Evolutionary conservation across 2,888 invertebrate species (phyloP).

Genomic region (Pyrrhia umbra): DNA sequence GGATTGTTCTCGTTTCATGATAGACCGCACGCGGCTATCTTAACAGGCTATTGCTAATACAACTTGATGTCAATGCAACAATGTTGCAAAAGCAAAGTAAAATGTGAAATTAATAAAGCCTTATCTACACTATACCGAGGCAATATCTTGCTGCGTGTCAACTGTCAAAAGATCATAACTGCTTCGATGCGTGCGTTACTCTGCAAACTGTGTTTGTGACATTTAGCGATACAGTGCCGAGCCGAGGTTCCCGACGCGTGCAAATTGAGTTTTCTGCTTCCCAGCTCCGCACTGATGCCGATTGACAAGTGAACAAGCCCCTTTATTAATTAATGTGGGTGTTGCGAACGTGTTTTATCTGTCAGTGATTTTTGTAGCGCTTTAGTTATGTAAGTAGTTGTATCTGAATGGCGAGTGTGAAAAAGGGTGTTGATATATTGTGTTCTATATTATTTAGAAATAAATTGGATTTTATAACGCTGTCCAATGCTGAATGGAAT

Average conservation of each 20-base stretch:
- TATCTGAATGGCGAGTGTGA: background rate
- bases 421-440: background rate
- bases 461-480: too few species aligned
- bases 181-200: slow-evolving; percentile 51
- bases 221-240: slow-evolving; percentile 74
- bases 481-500: too few species aligned
- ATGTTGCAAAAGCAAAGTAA: background rate
- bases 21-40: background rate
- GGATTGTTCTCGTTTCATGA: background rate
- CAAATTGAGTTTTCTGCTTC: slow-evolving; percentile 83
- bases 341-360: slow-evolving; percentile 47
- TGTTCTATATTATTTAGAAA: too few species aligned
- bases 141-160: slow-evolving; percentile 46
- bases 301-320: slow-evolving; percentile 76
- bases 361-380: slow-evolving; percentile 15
- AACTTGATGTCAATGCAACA: background rate
- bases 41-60: background rate
- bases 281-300: slow-evolving; percentile 74
- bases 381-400: slow-evolving; percentile 7
- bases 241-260: slow-evolving; percentile 74
- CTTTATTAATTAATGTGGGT: slow-evolving; percentile 61
- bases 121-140: slow-evolving; percentile 25
- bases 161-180: slow-evolving; percentile 63
- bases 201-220: slow-evolving; percentile 80
- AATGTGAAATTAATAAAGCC: slow-evolving; percentile 7